A percentile compares a stretch with the other conserved stretches of the same genome.
Evolutionary conservation across 2,888 invertebrate species (phyloP).

Genomic region (Oscheius sp.): DNA sequence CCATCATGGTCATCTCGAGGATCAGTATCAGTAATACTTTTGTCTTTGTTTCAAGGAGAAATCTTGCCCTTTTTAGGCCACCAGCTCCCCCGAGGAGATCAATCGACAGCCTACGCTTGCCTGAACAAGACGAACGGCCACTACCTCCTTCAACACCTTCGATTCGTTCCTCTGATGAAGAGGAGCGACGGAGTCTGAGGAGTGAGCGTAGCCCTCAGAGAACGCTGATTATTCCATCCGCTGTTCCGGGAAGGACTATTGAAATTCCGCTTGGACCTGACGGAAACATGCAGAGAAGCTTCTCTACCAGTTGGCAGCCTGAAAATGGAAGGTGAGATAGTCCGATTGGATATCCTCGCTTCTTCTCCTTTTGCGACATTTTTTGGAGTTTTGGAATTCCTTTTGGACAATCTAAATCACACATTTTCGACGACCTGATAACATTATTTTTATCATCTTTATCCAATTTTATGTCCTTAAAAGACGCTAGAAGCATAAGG

Average conservation of each 20-base stretch:
- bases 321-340: neutral
- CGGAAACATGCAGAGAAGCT: neutral
- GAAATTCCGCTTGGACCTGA: conserved; percentile 36
- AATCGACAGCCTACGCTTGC: neutral
- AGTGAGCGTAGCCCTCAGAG: conserved; percentile 23
- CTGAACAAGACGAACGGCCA: neutral
- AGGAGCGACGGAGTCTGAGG: conserved; percentile 26
- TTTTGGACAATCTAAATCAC: no score
- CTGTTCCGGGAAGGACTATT: conserved; percentile 30
- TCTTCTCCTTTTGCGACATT: no score
- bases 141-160: no score
- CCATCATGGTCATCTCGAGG: neutral
- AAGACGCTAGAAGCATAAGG: no score
- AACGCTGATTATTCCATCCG: conserved; percentile 30
- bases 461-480: no score
- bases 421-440: no score
- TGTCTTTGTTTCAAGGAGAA: neutral
- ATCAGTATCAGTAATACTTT: neutral
- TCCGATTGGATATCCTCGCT: no score
- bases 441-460: no score
- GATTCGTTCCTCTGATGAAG: conserved; percentile 32
- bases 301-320: neutral
- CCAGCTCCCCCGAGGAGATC: neutral
- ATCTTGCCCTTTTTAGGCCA: conserved; percentile 19
- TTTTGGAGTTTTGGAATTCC: no score